A percentile compares a stretch with the other conserved stretches of the same genome.
These are phyloP conservation scores for Tinea trinotella DNA, from an alignment of 2,888 invertebrate genomes.

Conservation along the genomic window DNA sequence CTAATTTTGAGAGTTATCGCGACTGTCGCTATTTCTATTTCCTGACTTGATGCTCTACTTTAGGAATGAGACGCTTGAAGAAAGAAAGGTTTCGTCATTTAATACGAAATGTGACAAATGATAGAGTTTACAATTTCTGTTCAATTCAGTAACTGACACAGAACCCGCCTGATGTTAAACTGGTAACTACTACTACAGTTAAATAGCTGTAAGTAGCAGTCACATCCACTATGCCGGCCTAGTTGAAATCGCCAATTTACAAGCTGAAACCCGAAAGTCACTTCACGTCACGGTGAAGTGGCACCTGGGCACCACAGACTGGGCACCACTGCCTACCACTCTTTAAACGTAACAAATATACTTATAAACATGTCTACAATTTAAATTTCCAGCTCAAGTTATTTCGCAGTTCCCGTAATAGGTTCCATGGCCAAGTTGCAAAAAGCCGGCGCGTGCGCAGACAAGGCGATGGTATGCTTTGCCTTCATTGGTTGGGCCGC, in stretches of 20 bases:
- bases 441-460: conserved; percentile 66
- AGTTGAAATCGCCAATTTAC: too few relatives aligned
- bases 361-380: background rate
- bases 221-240: too few relatives aligned
- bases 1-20: conserved; percentile 5
- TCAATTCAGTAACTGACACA: too few relatives aligned
- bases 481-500: conserved; percentile 39
- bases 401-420: conserved; percentile 66
- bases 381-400: conserved; percentile 55
- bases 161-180: too few relatives aligned
- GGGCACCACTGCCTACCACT: too few relatives aligned
- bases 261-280: too few relatives aligned
- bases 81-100: background rate
- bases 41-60: conserved; percentile 4
- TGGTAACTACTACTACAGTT: too few relatives aligned
- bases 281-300: too few relatives aligned
- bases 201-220: too few relatives aligned
- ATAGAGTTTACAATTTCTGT: too few relatives aligned
- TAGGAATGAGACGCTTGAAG: background rate
- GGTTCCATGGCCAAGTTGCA: conserved; percentile 70
- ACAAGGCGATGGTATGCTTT: conserved; percentile 45
- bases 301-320: too few relatives aligned
- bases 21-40: conserved; percentile 11
- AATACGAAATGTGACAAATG: background rate
- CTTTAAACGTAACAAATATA: too few relatives aligned